A percentile compares a stretch with the other conserved stretches of the same genome.
Evolutionary conservation across 2,113 vertebrate genomes (phyloP).

Genomic region (Forbesichthys papilliferus): DNA sequence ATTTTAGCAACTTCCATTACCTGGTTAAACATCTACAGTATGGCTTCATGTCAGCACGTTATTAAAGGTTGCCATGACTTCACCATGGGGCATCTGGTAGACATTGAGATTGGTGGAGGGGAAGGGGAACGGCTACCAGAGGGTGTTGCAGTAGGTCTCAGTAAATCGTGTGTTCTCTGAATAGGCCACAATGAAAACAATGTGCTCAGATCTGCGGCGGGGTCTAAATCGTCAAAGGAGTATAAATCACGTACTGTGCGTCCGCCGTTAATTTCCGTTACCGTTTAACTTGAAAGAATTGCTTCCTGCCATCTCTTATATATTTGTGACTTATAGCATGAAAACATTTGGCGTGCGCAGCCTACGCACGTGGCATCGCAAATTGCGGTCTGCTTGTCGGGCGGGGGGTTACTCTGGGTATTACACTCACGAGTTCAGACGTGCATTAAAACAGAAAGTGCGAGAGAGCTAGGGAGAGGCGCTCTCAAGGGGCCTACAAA

Average conservation of each 20-base stretch:
- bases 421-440: conserved; percentile 40
- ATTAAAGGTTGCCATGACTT: conserved; percentile 60
- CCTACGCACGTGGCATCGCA: background rate
- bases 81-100: conserved; percentile 44
- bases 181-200: conserved; percentile 39
- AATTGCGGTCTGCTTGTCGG: conserved; percentile 21
- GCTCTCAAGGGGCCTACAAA: conserved; percentile 37
- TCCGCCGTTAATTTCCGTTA: conserved; percentile 4
- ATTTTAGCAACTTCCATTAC: conserved; percentile 61
- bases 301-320: background rate
- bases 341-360: background rate
- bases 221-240: conserved; percentile 35
- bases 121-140: conserved; percentile 20
- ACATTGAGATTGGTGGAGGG: conserved; percentile 18
- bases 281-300: background rate
- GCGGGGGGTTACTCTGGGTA: conserved; percentile 3
- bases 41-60: conserved; percentile 73
- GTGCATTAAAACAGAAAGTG: conserved; percentile 52
- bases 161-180: conserved; percentile 27
- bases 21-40: conserved; percentile 65
- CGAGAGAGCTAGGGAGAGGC: background rate
- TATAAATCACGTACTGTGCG: conserved; percentile 3
- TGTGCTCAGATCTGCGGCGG: conserved; percentile 35
- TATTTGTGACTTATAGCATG: background rate
- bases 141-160: conserved; percentile 40